Conservation (phyloP, 2,113 vertebrate genomes). For the Galeopterus variegatus region DNA sequence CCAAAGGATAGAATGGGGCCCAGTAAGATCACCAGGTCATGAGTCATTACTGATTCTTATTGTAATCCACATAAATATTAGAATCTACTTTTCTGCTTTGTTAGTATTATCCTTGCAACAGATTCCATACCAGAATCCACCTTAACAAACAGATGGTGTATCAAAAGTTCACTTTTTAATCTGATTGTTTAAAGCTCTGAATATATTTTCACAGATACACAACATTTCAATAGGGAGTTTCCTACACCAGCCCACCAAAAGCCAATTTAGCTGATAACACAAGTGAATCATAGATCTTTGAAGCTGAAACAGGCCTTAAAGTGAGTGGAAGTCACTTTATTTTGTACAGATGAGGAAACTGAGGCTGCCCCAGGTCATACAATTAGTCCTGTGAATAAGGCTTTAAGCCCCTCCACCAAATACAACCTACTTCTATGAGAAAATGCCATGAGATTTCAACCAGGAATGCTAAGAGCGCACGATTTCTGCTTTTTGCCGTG, state of each 20-base stretch:
- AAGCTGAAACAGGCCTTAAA: not conserved
- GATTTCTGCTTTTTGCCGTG: not conserved
- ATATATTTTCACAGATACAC: not conserved
- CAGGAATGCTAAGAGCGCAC: too few species aligned
- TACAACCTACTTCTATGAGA: constrained; percentile 1
- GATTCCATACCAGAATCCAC: not conserved
- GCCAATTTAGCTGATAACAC: not conserved
- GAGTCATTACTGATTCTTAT: not conserved
- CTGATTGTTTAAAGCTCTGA: not conserved
- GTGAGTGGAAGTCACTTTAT: not conserved
- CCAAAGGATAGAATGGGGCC: not conserved
- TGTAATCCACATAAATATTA: not conserved
- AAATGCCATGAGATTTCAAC: not conserved
- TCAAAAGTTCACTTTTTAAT: not conserved
- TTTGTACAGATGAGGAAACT: not conserved
- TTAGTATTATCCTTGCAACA: not conserved
- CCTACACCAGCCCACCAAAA: not conserved
- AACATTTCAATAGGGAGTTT: not conserved
- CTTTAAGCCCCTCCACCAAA: not conserved
- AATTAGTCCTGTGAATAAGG: not conserved
- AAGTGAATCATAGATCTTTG: not conserved
- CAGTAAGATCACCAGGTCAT: not conserved
- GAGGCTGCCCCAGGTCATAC: not conserved
- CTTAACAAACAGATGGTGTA: not conserved
- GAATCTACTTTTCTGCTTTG: not conserved